Percentiles rank a stretch among this genome's conserved stretches.
Evolutionary conservation across 2,113 vertebrate genomes (phyloP).

Genomic region (Paramisgurnus dabryanus): DNA sequence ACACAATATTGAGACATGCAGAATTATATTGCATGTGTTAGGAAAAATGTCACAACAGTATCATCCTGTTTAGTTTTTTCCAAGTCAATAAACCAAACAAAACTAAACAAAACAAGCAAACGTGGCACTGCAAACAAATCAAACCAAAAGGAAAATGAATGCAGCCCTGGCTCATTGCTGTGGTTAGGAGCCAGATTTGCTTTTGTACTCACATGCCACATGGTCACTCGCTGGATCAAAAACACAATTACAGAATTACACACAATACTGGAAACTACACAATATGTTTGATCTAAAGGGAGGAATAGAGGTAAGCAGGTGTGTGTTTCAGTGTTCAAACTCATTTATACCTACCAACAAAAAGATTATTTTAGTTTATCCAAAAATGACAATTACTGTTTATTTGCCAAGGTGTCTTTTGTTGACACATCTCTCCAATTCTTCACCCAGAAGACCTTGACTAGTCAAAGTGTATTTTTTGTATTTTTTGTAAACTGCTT

Average conservation of each 20-base stretch:
- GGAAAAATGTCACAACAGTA: neutral
- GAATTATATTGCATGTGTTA: conserved; percentile 41
- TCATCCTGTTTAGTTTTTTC: conserved; percentile 20
- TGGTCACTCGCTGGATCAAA: conserved; percentile 81
- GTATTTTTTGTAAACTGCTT: too few species aligned
- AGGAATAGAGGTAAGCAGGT: neutral
- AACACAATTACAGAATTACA: conserved; percentile 76
- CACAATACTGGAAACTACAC: neutral
- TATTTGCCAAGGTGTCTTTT: too few species aligned
- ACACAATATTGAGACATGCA: conserved; percentile 68
- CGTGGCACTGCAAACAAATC: conserved; percentile 49
- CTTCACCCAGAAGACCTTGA: too few species aligned
- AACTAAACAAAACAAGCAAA: conserved; percentile 45
- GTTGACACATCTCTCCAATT: too few species aligned
- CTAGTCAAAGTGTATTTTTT: too few species aligned
- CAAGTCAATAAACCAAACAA: conserved; percentile 57
- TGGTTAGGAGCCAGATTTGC: conserved; percentile 64
- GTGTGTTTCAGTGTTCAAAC: neutral
- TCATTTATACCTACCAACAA: too few species aligned
- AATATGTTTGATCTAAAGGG: conserved; percentile 51
- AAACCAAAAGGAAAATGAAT: conserved; percentile 56
- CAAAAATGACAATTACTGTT: too few species aligned
- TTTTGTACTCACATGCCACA: conserved; percentile 82
- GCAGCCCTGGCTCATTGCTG: conserved; percentile 64
- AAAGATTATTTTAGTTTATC: too few species aligned